These are phyloP conservation scores for Drosophila parvula DNA, from an alignment of 1,140 invertebrate species.

Conservation along the genomic window DNA sequence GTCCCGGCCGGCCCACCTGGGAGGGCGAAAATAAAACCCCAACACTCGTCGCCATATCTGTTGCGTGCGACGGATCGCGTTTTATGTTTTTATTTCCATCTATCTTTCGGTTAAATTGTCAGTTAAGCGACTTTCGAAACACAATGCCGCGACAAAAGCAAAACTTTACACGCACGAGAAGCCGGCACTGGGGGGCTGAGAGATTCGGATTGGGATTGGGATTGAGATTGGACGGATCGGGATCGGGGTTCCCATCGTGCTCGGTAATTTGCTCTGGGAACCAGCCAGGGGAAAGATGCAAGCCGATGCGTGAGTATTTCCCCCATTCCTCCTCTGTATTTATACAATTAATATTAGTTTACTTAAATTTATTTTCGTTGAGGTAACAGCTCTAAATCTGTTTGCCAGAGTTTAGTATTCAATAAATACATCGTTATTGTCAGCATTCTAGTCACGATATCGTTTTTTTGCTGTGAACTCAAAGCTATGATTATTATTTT, in stretches of 20 bases:
- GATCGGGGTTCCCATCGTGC: constrained; percentile 30
- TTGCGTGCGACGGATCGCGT: constrained; percentile 57
- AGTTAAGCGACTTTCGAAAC: constrained; percentile 66
- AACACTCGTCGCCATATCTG: constrained; percentile 1
- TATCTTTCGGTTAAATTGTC: constrained; percentile 61
- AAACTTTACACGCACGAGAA: constrained; percentile 49
- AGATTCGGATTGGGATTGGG: background rate
- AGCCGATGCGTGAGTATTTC: constrained; percentile 2
- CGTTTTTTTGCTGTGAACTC: background rate
- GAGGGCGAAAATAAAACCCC: no score
- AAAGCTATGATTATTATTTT: background rate
- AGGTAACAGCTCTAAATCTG: background rate
- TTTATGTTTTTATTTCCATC: constrained; percentile 44
- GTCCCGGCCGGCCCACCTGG: background rate
- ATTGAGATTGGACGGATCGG: constrained; percentile 18
- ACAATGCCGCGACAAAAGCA: constrained; percentile 52
- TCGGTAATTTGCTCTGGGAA: constrained; percentile 45
- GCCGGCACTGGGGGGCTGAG: background rate
- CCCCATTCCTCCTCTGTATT: background rate
- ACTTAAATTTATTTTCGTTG: background rate
- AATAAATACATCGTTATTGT: background rate
- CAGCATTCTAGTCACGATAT: constrained; percentile 5
- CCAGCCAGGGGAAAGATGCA: background rate
- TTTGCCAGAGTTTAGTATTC: background rate
- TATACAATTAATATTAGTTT: background rate